Percentiles rank a stretch among this genome's conserved stretches.
Conservation (phyloP, 2,888 invertebrate species). For the Melieria picta region DNA sequence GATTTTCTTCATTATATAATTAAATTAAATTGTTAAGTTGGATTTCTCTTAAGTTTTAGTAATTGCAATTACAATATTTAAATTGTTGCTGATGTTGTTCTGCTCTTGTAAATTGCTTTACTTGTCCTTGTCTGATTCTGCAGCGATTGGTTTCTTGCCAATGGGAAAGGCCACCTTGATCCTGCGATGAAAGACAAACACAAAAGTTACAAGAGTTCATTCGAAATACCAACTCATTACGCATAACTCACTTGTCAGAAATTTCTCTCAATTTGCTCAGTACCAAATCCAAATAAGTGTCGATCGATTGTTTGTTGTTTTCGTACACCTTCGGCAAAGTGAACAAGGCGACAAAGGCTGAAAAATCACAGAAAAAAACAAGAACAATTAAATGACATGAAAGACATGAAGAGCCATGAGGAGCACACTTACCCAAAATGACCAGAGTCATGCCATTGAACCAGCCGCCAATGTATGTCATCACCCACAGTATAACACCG, state of each 20-base stretch:
- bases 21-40: conserved; percentile 38
- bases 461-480: conserved; percentile 98
- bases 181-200: conserved; percentile 68
- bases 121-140: conserved; percentile 83
- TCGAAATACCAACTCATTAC: neutral
- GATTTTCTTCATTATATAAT: neutral
- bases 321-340: conserved; percentile 96
- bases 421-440: conserved; percentile 78
- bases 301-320: conserved; percentile 92
- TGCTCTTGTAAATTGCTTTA: conserved; percentile 66
- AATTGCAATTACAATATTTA: conserved; percentile 46
- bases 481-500: conserved; percentile 92
- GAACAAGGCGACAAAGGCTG: conserved; percentile 92
- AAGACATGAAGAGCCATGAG: neutral
- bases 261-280: conserved; percentile 89
- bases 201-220: conserved; percentile 10
- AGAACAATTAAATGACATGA: conserved; percentile 29
- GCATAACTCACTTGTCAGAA: conserved; percentile 81
- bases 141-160: conserved; percentile 78
- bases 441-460: conserved; percentile 99
- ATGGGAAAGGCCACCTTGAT: conserved; percentile 89
- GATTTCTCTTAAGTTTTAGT: conserved; percentile 44
- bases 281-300: conserved; percentile 88
- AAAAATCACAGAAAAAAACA: conserved; percentile 53
- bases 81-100: conserved; percentile 46